These are phyloP conservation scores for Apostichopus japonicus DNA, from an alignment of 35 echinoderm and acorn worm genomes.

Conservation along the genomic window DNA sequence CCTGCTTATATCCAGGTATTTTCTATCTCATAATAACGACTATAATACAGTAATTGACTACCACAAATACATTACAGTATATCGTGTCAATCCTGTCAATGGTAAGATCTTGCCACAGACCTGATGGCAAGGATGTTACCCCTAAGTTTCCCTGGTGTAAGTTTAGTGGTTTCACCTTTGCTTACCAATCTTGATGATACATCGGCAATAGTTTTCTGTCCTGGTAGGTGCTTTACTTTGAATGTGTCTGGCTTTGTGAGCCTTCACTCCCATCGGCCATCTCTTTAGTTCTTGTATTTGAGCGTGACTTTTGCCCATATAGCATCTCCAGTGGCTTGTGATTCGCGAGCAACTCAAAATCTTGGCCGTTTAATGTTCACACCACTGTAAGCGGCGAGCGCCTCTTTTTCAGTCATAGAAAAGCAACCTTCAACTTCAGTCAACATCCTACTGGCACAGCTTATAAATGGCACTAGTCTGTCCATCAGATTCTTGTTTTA, in stretches of 20 bases:
- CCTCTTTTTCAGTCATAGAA: slow-evolving; percentile 80
- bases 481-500: slow-evolving; percentile 58
- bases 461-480: slow-evolving; percentile 65
- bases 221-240: slow-evolving; percentile 27
- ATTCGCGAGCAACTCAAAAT: slow-evolving; percentile 71
- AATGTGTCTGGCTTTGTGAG: slow-evolving; percentile 70
- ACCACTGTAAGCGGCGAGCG: slow-evolving; percentile 65
- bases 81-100: too few species aligned
- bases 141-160: slow-evolving; percentile 65
- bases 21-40: slow-evolving; percentile 58
- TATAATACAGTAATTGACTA: slow-evolving; percentile 79
- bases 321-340: slow-evolving; percentile 79
- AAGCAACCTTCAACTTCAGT: slow-evolving; percentile 61
- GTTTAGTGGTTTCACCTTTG: neutral
- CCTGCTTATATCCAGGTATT: slow-evolving; percentile 47
- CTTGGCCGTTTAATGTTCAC: slow-evolving; percentile 69
- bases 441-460: slow-evolving; percentile 63
- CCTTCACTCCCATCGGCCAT: slow-evolving; percentile 61
- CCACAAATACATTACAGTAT: slow-evolving; percentile 78
- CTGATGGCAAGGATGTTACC: slow-evolving; percentile 60
- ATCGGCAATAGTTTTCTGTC: slow-evolving; percentile 47
- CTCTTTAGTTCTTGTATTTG: slow-evolving; percentile 74
- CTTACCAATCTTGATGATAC: slow-evolving; percentile 33
- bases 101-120: slow-evolving; percentile 67
- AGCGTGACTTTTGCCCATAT: slow-evolving; percentile 56